Evolutionary conservation across 1,140 invertebrate species (phyloP), one percentile per base, ranked within the genome.

Genomic region (Leptopilina boulardi): DNA sequence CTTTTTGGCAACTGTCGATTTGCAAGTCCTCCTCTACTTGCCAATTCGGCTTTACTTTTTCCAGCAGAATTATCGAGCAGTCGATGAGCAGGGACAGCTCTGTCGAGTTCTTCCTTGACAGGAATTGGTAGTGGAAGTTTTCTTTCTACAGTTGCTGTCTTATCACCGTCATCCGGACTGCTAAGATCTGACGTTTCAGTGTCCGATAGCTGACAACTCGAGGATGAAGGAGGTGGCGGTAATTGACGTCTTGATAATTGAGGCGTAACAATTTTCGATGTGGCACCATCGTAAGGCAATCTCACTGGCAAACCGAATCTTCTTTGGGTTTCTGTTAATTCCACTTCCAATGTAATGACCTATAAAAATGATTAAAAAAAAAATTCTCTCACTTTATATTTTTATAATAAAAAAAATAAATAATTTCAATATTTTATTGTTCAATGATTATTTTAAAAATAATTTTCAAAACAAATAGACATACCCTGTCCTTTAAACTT

Each of bases 21-120:
- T 0, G 92, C 93, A 76, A 94, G 85, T 80, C 93, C 93, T 75
- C 94, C 95, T 84, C 94, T 91, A 82, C 92, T 94, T 5, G 94
- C 97, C 78, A 99, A 91, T 88, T 98, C 97, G 18, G 96, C 97
- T 91, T 97, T 97, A 42, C 95, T 95, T 91, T 97, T 97, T 81
- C 94, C 96, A 11, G 94, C 96, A 10, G 96, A 96, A 78, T 95
- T 96, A 87, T 99, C 97, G 23, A 98, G 92, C 21, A 98, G 92
- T 86, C 95, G 94, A 83, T 97, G 95, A 9, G 93, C 93, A 30
- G 97, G 97, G 78, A 98, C 95, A 1, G 96, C 97, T 76, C 95
- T 93, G 90, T 97, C 96, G 79, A 97, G 91, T 88, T 97, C 96
- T 84, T 97, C 95, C 85, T 96, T 95, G 1, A 94, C 92, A 2